These are phyloP conservation scores for Cephus pygmeus DNA, from an alignment of 2,888 invertebrate species.

Conservation along the genomic window DNA sequence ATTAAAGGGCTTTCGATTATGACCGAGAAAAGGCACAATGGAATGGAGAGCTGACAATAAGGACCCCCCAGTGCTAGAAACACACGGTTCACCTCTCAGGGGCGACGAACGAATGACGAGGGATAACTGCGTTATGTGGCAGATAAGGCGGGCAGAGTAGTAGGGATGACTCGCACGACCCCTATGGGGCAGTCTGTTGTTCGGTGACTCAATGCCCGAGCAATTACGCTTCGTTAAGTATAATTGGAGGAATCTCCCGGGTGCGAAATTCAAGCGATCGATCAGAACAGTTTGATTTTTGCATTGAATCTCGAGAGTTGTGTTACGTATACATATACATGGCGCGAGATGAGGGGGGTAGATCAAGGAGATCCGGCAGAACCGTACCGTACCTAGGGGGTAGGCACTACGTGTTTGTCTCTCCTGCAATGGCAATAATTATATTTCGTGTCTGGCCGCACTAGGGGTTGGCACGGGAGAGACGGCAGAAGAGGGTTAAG, in stretches of 20 bases:
- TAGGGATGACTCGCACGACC: not conserved
- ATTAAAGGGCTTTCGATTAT: not conserved
- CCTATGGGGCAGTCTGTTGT: slow-evolving; percentile 4
- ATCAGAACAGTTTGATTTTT: not conserved
- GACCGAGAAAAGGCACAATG: not conserved
- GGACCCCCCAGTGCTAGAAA: not conserved
- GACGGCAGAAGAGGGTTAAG: not conserved
- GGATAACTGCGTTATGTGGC: not conserved
- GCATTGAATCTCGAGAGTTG: not conserved
- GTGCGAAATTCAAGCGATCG: not conserved
- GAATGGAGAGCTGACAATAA: not conserved
- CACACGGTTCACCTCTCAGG: not conserved
- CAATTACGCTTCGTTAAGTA: slow-evolving; percentile 5
- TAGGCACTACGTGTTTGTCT: not conserved
- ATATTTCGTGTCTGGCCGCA: not conserved
- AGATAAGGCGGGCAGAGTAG: not conserved
- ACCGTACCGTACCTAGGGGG: not conserved
- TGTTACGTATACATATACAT: not conserved
- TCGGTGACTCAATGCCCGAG: slow-evolving; percentile 1
- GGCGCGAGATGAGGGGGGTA: not conserved
- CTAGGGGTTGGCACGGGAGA: not conserved
- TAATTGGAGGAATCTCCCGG: not conserved
- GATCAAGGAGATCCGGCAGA: not conserved
- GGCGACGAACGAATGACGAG: not conserved
- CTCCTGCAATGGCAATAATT: not conserved